phyloP scores from a whole-genome alignment of 2,797 vertebrate genomes.

The Sternotherus odoratus region DNA sequence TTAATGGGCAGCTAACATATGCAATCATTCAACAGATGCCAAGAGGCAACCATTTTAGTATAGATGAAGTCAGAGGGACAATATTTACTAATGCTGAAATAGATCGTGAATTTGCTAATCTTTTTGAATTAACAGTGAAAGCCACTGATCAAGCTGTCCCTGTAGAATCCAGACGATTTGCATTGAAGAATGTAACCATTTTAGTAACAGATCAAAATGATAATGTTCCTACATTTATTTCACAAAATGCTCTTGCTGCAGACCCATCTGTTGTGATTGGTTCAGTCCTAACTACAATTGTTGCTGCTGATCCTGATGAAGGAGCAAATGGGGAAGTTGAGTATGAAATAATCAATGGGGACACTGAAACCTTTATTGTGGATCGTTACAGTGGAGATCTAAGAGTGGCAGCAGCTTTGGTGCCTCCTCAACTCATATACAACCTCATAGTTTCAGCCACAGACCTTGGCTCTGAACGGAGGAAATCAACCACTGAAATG shows the following conservation, averaged over 20 bases:
- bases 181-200: constrained; percentile 96
- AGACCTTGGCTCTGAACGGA: constrained; percentile 91
- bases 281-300: constrained; percentile 92
- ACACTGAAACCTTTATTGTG: constrained; percentile 94
- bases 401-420: constrained; percentile 90
- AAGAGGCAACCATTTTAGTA: constrained; percentile 91
- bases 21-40: constrained; percentile 94
- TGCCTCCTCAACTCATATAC: constrained; percentile 91
- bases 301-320: constrained; percentile 95
- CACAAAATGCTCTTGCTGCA: constrained; percentile 93
- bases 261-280: constrained; percentile 93
- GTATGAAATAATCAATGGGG: constrained; percentile 93
- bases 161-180: constrained; percentile 89
- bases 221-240: constrained; percentile 92
- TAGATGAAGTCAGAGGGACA: constrained; percentile 88
- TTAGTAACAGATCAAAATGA: constrained; percentile 97
- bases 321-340: constrained; percentile 96
- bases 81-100: constrained; percentile 92
- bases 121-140: constrained; percentile 96
- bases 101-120: constrained; percentile 94
- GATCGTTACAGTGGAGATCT: constrained; percentile 96
- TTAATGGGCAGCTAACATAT: constrained; percentile 94
- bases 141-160: constrained; percentile 95
- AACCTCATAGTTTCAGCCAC: constrained; percentile 94
- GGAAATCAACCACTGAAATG: constrained; percentile 91